A percentile compares a stretch with the other conserved stretches of the same genome.
phyloP scores from a whole-genome alignment of 2,113 vertebrate genomes.

The Octodon degus region DNA sequence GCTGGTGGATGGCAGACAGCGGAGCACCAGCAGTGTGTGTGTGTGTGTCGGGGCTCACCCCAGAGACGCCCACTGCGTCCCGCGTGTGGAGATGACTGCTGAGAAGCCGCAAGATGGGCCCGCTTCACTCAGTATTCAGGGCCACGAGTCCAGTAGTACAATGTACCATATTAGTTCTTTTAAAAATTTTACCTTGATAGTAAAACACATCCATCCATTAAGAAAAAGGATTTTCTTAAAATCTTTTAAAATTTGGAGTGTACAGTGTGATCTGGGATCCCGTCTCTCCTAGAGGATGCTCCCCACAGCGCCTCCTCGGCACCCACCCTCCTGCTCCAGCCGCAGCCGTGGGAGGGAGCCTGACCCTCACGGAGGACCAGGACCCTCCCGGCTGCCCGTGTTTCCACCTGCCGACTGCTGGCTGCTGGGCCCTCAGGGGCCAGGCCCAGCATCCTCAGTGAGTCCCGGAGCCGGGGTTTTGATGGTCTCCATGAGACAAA shows the following conservation, averaged over 20 bases:
- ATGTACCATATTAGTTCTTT: neutral
- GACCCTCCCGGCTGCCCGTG: neutral
- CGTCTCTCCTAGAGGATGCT: neutral
- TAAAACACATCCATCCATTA: slow-evolving; percentile 6
- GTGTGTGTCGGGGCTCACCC: neutral
- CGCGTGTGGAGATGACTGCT: neutral
- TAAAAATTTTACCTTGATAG: neutral
- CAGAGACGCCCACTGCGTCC: neutral
- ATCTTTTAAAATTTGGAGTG: neutral
- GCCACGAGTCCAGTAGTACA: neutral
- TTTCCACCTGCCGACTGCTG: neutral
- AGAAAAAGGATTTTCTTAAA: neutral
- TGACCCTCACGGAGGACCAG: neutral
- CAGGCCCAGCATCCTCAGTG: neutral
- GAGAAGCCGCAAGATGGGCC: neutral
- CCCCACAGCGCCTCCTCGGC: neutral
- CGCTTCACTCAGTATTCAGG: neutral
- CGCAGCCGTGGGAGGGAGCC: rapidly evolving
- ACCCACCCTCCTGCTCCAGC: neutral
- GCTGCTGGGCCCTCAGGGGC: neutral
- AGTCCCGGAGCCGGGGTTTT: slow-evolving; percentile 2
- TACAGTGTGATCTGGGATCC: neutral
- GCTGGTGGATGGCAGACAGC: neutral
- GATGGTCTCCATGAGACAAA: neutral
- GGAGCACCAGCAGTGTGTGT: neutral